Conservation (phyloP, 2,888 invertebrate species). For the Silvanus unidentatus region DNA sequence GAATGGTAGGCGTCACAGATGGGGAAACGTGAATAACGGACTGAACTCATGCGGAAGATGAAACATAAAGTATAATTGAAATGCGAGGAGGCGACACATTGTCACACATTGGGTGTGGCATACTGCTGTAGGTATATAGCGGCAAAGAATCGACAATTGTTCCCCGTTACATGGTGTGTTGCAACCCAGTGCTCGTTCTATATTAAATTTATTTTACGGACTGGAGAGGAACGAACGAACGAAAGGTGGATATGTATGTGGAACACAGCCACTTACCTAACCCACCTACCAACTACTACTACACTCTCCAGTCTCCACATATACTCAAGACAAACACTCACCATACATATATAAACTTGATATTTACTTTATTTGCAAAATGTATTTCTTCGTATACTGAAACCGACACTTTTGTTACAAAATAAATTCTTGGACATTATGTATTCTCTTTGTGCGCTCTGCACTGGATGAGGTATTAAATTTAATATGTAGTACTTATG, state of each 20-base stretch:
- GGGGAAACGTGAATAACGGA: constrained; percentile 34
- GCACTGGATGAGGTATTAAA: too few species aligned
- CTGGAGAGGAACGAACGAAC: neutral
- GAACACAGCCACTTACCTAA: too few species aligned
- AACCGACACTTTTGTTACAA: too few species aligned
- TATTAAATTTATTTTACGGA: constrained; percentile 6
- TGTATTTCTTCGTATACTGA: too few species aligned
- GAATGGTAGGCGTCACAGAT: constrained; percentile 34
- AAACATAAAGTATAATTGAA: constrained; percentile 42
- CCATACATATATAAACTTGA: too few species aligned
- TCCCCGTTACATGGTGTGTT: constrained; percentile 15
- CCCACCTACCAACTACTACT: too few species aligned
- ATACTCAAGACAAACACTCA: too few species aligned
- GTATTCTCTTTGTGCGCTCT: too few species aligned
- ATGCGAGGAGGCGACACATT: constrained; percentile 35
- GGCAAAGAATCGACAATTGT: constrained; percentile 21
- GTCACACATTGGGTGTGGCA: constrained; percentile 17
- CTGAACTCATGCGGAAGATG: constrained; percentile 39
- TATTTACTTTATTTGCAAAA: too few species aligned
- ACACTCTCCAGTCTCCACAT: too few species aligned
- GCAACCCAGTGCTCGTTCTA: constrained; percentile 4
- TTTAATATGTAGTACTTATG: too few species aligned
- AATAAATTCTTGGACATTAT: too few species aligned
- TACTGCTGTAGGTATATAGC: constrained; percentile 7
- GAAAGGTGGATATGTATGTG: constrained; percentile 1